Evolutionary conservation across 1,140 invertebrate genomes (phyloP).

Genomic region (Araneus ventricosus): DNA sequence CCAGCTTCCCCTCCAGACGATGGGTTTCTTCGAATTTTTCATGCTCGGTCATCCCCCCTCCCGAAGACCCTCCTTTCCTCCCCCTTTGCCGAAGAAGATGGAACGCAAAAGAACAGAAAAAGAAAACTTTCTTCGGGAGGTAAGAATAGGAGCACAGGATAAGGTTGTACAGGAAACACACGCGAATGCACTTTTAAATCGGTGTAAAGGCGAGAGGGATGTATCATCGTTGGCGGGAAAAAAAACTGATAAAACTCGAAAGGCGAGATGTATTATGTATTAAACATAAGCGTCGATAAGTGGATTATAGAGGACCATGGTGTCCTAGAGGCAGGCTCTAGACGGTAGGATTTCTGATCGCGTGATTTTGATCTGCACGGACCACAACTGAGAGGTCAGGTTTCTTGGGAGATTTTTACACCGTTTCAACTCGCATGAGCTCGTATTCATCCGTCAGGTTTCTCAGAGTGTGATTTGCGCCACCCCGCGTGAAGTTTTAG

Average conservation of each 20-base stretch:
- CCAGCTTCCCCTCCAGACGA: not conserved
- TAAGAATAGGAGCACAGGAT: constrained; percentile 17
- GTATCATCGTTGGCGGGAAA: not conserved
- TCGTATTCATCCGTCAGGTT: not conserved
- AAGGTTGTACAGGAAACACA: constrained; percentile 49
- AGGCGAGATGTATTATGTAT: constrained; percentile 50
- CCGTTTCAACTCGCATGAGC: not conserved
- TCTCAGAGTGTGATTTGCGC: not conserved
- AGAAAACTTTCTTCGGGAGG: not conserved
- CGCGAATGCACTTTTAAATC: constrained; percentile 15
- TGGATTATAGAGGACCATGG: constrained; percentile 16
- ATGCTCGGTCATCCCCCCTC: constrained; percentile 8
- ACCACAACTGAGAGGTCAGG: not conserved
- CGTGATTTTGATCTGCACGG: not conserved
- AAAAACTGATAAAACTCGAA: constrained; percentile 12
- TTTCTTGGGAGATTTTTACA: not conserved
- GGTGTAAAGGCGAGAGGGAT: not conserved
- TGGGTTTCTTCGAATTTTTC: constrained; percentile 50
- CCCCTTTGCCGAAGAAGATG: not conserved
- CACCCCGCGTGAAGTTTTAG: not conserved
- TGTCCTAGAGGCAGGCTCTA: not conserved
- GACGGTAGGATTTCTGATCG: constrained; percentile 11
- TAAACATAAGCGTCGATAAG: constrained; percentile 52
- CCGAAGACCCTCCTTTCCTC: not conserved
- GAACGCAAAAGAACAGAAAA: not conserved